Evolutionary conservation across 2,888 invertebrate genomes (phyloP), one percentile per base, ranked within the genome.

Genomic region (Agonopterix subpropinquella): DNA sequence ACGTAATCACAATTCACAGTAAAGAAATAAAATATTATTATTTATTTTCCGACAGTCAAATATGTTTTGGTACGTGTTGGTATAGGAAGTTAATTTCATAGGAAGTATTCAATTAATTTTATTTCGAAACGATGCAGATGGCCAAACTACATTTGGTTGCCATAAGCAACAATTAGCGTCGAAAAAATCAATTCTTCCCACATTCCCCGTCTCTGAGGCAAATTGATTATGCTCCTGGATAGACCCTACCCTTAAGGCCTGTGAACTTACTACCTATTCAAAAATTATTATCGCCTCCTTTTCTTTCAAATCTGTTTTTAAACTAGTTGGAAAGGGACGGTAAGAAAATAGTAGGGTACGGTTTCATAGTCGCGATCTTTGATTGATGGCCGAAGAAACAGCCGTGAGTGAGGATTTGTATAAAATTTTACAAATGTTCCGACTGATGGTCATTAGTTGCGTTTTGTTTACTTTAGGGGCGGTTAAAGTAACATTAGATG

Each of bases 321-420:
- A 2, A 8, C 45, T 47, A 10, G 49, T 47, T 36, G 44, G 53
- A 56, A 41, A 64, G 44, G 47, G 50, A 54, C 45, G 39, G 56
- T 45, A 36, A 11, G 42, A 11, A 5, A 45, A 47, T 28, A 43
- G 43, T 18, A 37, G 15, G 7, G 43, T 53, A 54, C 56, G 49
- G 59, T 57, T 56, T 57, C 58, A 58, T 53, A 61, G 60, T 58
- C 48, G 63, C 57, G 54, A 64, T 65, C 61, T 59, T 70, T 81
- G 80, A 80, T 80, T 80, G 73, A 81, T 81, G 76, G 64, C 61
- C 58, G 61, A 49, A 54, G 53, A 61, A 65, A 67, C 53, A 59
- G 70, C 71, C 69, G 64, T 66, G 53, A 77, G 69, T 63, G 64
- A 65, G 64, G 67, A 68, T 56, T 42, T 68, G 67, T 73, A 78